Percentiles rank a stretch among this genome's conserved stretches.
These are phyloP conservation scores for Stratiomys singularior DNA, from an alignment of 2,888 invertebrate species.

Conservation along the genomic window DNA sequence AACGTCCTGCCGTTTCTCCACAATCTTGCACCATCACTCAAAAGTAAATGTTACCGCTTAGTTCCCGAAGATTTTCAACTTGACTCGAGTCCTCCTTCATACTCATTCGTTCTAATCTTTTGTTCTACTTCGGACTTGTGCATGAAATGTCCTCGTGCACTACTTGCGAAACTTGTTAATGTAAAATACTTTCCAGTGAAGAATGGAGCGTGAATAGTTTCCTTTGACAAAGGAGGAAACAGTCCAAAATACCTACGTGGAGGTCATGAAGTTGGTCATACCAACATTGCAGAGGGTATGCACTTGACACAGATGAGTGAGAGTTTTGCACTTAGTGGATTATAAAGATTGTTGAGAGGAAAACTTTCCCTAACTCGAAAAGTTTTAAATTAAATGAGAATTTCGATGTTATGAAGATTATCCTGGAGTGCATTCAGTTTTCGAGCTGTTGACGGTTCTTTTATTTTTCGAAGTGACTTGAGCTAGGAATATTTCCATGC, in stretches of 20 bases:
- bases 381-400: slow-evolving; percentile 6
- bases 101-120: not conserved
- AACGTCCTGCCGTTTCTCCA: no score
- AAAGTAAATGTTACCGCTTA: no score
- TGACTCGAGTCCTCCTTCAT: no score
- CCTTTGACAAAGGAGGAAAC: not conserved
- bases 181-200: not conserved
- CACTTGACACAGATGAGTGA: slow-evolving; percentile 4
- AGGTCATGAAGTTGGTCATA: not conserved
- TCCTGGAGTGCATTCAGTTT: not conserved
- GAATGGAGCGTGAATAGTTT: not conserved
- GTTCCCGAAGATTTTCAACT: no score
- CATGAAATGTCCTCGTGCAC: not conserved
- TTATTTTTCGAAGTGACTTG: not conserved
- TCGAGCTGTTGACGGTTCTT: not conserved
- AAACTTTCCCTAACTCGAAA: slow-evolving; percentile 11
- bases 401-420: not conserved
- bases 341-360: slow-evolving; percentile 7
- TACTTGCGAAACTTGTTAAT: not conserved
- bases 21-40: no score
- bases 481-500: not conserved
- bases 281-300: not conserved
- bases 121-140: not conserved
- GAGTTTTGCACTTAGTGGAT: slow-evolving; percentile 14
- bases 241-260: not conserved